These are phyloP conservation scores for Caenorhabditis virilis DNA, from an alignment of 2,888 invertebrate species.

Conservation along the genomic window DNA sequence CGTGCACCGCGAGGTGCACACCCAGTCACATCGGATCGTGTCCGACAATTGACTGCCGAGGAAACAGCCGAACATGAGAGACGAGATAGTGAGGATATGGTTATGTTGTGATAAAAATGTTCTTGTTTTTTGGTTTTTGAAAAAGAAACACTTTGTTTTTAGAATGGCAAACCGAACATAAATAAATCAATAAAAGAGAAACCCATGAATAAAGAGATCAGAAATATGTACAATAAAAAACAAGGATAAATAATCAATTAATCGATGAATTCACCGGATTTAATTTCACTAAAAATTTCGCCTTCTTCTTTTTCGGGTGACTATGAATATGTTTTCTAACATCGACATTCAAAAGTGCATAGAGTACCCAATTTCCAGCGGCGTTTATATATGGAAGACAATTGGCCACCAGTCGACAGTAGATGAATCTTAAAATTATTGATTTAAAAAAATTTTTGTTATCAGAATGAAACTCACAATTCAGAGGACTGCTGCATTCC, in stretches of 20 bases:
- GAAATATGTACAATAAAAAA: no score
- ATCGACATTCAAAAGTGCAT: slow-evolving; percentile 60
- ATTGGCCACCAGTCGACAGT: slow-evolving; percentile 53
- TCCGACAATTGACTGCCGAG: slow-evolving; percentile 25
- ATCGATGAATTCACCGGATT: no score
- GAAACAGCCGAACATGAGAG: slow-evolving; percentile 12
- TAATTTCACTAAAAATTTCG: no score
- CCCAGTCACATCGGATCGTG: slow-evolving; percentile 8
- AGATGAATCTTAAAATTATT: slow-evolving; percentile 31
- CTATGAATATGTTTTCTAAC: slow-evolving; percentile 59
- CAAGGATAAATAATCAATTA: no score
- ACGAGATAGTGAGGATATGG: slow-evolving; percentile 33
- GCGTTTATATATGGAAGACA: slow-evolving; percentile 63
- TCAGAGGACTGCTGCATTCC: no score
- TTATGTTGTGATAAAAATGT: slow-evolving; percentile 18
- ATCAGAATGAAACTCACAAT: slow-evolving; percentile 14
- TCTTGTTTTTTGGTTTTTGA: not conserved
- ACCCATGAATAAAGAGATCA: no score
- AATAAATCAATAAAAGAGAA: no score
- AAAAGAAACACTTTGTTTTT: no score
- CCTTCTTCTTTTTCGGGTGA: no score
- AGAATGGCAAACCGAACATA: no score
- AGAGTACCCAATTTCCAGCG: slow-evolving; percentile 62
- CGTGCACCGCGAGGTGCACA: not conserved
- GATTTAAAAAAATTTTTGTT: slow-evolving; percentile 7